Base-by-base conservation (phyloP, 1,140 invertebrate species). In the Cydia strobilella region DNA sequence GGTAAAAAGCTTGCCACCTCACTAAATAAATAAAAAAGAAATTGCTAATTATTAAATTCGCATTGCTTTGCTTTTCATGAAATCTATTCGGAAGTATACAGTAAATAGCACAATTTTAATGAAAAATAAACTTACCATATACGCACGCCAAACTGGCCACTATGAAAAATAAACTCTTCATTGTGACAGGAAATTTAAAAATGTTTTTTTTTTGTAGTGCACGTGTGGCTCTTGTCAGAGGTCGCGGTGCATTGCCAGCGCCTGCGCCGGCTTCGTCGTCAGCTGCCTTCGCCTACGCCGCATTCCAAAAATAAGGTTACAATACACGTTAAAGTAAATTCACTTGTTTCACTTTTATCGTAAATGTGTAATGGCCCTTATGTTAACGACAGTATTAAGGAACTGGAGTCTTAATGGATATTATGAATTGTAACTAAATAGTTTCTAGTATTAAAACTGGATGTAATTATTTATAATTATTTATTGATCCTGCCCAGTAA, bases 211-310 rank as follows among this genome's bases (percentile, higher is more conserved):
- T 69, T 74, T 79, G 51, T 75, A 75, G 82, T 79, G 81, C 82
- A 85, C 90, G 90, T 91, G 90, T 87, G 86, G 48, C 84, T 85
- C 84, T 79, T 77, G 77, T 77, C 85, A 85, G 88, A 87, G 85
- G 90, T 87, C 88, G 86, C 77, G 82, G 75, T 73, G 87, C 87
- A 91, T 91, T 91, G 88, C 76, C 75, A 35, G 79, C 51, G 76
- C 75, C 73, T 2, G 71, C 69, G 66, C 75, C 75, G 76, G 82
- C 82, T 84, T 83, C 82, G 78, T 83, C 82, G 78, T 77, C 79
- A 81, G 75, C 79, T 86, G 84, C 81, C 54, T 51, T 80, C 82
- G 82, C 83, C 62, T 39, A 63, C 72, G 59, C 77, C 80, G 76
- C 80, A 45, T 80, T 78, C 69, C 75, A 83, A 82, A 71, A 84